These are phyloP conservation scores for Helicorthomorpha holstii DNA, from an alignment of 1,140 invertebrate genomes.

Conservation along the genomic window DNA sequence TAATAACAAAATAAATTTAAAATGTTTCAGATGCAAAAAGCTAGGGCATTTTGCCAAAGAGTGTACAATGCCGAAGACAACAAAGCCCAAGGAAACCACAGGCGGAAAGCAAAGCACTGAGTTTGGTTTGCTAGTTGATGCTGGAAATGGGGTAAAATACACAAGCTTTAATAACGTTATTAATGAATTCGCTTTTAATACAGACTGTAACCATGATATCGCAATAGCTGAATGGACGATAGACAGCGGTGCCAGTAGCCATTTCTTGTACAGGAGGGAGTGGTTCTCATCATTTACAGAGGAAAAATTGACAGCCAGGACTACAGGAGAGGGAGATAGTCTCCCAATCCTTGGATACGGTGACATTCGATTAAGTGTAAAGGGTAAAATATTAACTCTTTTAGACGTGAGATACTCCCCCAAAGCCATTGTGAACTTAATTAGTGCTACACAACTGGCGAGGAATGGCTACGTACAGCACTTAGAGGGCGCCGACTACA, in stretches of 20 bases:
- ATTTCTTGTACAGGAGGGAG: background rate
- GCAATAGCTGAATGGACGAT: background rate
- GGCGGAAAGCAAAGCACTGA: background rate
- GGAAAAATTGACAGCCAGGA: background rate
- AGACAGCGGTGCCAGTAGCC: background rate
- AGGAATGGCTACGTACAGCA: background rate
- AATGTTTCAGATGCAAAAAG: background rate
- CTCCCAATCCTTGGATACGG: background rate
- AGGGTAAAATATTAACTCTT: background rate
- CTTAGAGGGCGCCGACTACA: background rate
- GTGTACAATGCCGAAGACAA: background rate
- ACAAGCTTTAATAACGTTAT: background rate
- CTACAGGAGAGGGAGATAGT: background rate
- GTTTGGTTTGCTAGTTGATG: background rate
- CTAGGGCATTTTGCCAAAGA: background rate
- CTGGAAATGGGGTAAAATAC: background rate
- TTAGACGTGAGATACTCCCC: background rate
- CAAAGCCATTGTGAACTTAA: background rate
- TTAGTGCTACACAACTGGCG: background rate
- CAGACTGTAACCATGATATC: background rate
- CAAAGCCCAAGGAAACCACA: background rate
- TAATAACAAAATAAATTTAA: background rate
- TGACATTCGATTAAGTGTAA: background rate
- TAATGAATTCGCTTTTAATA: background rate
- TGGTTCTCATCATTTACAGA: background rate